Conservation (phyloP, 2,113 vertebrate genomes). For the Pomatostomus ruficeps region DNA sequence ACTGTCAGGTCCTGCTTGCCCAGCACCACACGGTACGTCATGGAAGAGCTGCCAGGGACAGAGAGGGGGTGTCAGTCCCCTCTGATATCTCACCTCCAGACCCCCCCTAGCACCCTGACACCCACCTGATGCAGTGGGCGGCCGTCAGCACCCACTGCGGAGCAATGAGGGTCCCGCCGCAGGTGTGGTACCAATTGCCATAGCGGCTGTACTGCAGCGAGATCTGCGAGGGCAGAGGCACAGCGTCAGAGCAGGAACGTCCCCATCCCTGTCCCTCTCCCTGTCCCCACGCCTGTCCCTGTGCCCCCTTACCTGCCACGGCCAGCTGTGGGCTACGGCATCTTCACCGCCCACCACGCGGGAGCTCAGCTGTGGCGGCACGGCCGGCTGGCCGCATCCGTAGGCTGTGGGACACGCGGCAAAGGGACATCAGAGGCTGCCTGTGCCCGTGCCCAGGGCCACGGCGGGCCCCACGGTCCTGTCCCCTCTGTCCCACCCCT, state of each 20-base stretch:
- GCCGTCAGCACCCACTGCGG: conserved; percentile 82
- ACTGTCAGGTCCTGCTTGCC: conserved; percentile 81
- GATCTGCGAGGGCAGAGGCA: conserved; percentile 62
- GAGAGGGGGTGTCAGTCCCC: background rate
- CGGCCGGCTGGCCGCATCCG: conserved; percentile 81
- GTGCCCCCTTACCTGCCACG: conserved; percentile 84
- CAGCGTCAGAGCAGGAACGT: background rate
- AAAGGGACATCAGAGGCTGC: background rate
- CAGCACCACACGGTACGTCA: conserved; percentile 83
- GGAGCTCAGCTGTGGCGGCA: conserved; percentile 58
- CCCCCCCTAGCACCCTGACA: rapidly evolving
- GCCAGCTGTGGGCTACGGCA: conserved; percentile 86
- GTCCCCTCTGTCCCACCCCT: rapidly evolving
- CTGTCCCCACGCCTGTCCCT: background rate
- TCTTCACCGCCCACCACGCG: conserved; percentile 86
- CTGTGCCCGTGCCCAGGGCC: background rate
- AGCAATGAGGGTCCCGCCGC: conserved; percentile 82
- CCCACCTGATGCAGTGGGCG: conserved; percentile 73
- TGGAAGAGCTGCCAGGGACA: conserved; percentile 25
- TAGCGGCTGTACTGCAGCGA: conserved; percentile 81
- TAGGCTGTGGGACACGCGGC: conserved; percentile 62
- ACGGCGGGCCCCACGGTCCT: rapidly evolving
- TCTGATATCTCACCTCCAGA: rapidly evolving
- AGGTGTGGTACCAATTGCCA: conserved; percentile 78
- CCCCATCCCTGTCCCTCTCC: rapidly evolving